Conservation (phyloP, 2,113 vertebrate species). For the Athene noctua region DNA sequence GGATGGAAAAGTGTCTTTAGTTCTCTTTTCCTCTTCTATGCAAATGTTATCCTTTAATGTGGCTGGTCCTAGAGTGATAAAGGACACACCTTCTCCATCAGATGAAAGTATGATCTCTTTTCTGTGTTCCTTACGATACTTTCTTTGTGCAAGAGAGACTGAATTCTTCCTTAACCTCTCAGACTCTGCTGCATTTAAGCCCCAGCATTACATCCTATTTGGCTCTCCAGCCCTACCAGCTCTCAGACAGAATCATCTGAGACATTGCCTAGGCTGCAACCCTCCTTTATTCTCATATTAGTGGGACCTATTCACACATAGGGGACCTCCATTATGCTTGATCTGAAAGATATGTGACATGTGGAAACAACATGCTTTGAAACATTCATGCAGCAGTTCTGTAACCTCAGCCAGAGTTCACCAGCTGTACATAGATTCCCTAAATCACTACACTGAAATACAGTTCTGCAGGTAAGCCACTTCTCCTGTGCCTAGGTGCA, state of each 20-base stretch:
- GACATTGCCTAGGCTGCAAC: neutral
- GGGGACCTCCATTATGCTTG: neutral
- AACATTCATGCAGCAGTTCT: neutral
- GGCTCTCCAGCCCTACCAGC: neutral
- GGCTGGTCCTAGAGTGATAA: neutral
- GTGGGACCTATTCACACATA: neutral
- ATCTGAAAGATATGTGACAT: neutral
- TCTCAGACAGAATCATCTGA: slow-evolving; percentile 19
- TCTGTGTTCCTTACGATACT: neutral
- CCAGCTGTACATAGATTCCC: neutral
- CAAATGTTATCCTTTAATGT: slow-evolving; percentile 9
- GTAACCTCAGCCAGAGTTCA: slow-evolving; percentile 40
- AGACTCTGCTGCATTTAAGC: neutral
- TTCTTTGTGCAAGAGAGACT: neutral
- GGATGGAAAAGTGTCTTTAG: neutral
- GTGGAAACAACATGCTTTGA: slow-evolving; percentile 32
- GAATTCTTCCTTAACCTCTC: neutral
- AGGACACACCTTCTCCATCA: neutral
- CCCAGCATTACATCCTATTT: neutral
- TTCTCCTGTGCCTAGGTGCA: neutral
- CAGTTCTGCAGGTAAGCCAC: neutral
- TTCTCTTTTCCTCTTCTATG: neutral
- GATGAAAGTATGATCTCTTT: neutral
- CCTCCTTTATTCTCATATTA: neutral
- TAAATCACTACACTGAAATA: neutral